Base-by-base conservation (phyloP, 92 coral and sea anemone genomes). In the Nematostella vectensis region DNA sequence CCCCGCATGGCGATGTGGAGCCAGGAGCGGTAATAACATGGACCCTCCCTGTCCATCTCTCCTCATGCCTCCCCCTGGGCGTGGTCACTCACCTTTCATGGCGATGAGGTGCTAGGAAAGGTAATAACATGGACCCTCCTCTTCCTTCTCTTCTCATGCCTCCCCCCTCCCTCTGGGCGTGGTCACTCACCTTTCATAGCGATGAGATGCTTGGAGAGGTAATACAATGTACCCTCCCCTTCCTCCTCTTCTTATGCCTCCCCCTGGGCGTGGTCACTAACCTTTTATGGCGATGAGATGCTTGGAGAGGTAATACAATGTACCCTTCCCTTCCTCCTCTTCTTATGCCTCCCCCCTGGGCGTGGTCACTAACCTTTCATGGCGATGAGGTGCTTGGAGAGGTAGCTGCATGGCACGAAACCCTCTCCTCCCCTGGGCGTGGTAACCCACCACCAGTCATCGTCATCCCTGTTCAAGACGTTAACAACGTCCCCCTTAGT, bases 401-500 rank as follows among this genome's bases (percentile, higher is more conserved):
- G 31, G 62, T 80, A 85, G 12, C 68, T 29, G 26, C 71, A 62
- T 3, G 95, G 95, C 28, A 81, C 77, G 61, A 85, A 85, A 3
- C 95, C 95, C 33, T 85, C 95, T 11, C 52, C 17, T 8, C 95
- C 95, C 29, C 68, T 67, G 27, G 44, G 72, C 45, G 68, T 53
- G 49, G 48, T 55, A 1, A 80, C 67, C 95, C 95, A 85, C 95
- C 95, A 85, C 95, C 95, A 85, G 2, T 85, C 95, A 3, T 50
- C 22, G 10, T 85, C 95, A 21, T 85, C 95, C 45, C 79, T 72
- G 59, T 85, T 85, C 11, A 80, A 67, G 4, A 85, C 88, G 18
- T 53, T 52, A 15, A 85, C 83, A 25, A 70, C 62, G 39, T 85
- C 95, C 3, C 88, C 95, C 11, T 87, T 67, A 39, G 29, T 44